Percentiles rank a stretch among this genome's conserved stretches.
phyloP scores from a whole-genome alignment of 2,113 vertebrate genomes.

The Amblyornis subalaris region DNA sequence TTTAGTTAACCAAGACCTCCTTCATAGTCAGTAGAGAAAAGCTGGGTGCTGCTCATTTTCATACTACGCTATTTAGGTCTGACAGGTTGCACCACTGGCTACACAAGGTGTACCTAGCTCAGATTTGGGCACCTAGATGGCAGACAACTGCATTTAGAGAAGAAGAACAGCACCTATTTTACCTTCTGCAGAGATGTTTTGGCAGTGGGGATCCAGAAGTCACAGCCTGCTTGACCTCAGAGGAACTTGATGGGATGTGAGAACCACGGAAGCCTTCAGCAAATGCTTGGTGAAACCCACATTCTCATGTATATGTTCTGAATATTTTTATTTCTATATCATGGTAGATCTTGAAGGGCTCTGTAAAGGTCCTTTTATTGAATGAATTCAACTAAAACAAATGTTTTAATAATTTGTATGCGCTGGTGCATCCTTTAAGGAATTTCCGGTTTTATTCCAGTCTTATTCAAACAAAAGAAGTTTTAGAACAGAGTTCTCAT shows the following conservation, averaged over 20 bases:
- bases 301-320: neutral
- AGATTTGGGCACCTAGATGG: accelerated
- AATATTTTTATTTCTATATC: neutral
- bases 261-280: neutral
- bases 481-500: neutral
- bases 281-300: neutral
- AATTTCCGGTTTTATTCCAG: neutral
- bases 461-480: neutral
- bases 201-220: neutral
- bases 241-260: neutral
- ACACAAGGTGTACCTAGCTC: neutral
- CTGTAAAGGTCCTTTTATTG: neutral
- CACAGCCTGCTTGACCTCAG: neutral
- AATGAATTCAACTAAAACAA: neutral
- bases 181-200: neutral
- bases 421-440: neutral
- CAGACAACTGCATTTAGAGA: neutral
- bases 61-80: neutral
- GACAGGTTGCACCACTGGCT: neutral
- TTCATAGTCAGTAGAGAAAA: neutral
- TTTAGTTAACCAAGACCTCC: neutral
- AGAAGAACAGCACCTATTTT: neutral
- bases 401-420: neutral
- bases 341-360: neutral
- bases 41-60: neutral